Evolutionary conservation across 2,113 vertebrate species (phyloP), one percentile per base, ranked within the genome.

Genomic region (Pachycephala philippinensis): DNA sequence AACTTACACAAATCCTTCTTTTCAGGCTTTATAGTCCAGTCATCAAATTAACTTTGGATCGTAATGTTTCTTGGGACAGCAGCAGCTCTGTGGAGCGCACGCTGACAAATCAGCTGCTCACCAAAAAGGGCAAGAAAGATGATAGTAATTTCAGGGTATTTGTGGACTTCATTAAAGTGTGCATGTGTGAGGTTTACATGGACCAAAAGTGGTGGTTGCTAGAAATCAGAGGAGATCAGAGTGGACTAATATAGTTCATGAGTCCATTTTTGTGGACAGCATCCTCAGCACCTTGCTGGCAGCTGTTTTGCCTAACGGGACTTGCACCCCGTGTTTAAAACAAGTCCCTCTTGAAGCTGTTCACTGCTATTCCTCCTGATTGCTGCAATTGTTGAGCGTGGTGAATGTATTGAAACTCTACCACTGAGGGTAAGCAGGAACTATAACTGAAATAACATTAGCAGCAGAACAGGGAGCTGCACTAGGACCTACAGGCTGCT

Each of bases 251-350:
- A 35, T 5, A 87, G 16, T 49, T 53, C 6, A 7, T 61, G 35
- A 49, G 37, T 15, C 28, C 9, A 2, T 28, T 81, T 78, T 78
- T 52, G 31, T 45, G 68, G 33, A 11, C 33, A 74, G 44, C 7
- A 39, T 31, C 81, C 4, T 4, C 65, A 59, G 24, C 13, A 52
- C 15, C 13, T 49, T 16, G 6, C 61, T 57, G 65, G 57, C 63
- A 82, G 74, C 31, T 0, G 0, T 65, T 85, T 44, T 61, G 3
- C 1, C 0, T 53, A 26, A 31, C 30, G 70, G 11, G 28, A 16
- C 28, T 64, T 23, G 11, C 44, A 74, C 13, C 7, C 24, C 18
- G 7, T 70, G 13, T 44, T 69, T 84, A n/a, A 79, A 85, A 57
- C 11, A 23, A 83, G 19, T 28, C 1, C 0, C 20, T 54, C 20